Evolutionary conservation across 2,888 invertebrate genomes (phyloP).

Genomic region (Drosophila stalkeri): DNA sequence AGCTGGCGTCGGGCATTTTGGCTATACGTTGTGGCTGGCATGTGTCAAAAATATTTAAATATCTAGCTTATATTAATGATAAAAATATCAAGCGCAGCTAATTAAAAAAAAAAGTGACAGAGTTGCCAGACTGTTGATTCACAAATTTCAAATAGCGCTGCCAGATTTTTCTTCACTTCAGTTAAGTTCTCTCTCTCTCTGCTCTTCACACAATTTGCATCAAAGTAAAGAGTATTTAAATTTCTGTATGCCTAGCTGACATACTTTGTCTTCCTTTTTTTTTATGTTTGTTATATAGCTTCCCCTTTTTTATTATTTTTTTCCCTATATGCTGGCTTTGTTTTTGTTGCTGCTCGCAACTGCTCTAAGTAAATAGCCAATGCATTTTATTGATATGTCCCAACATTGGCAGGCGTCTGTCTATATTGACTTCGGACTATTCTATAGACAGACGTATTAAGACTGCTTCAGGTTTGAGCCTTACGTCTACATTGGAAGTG

Average conservation of each 20-base stretch:
- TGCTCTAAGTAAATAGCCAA: conserved; percentile 38
- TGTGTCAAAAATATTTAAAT: not conserved
- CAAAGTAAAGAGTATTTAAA: conserved; percentile 17
- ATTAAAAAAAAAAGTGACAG: not conserved
- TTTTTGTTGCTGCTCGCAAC: conserved; percentile 46
- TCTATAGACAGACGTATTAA: not conserved
- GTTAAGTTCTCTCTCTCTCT: too few relatives aligned
- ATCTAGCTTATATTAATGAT: not conserved
- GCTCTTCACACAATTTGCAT: not conserved
- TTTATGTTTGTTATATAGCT: conserved; percentile 41
- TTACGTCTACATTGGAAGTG: not conserved
- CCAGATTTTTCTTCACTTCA: not conserved
- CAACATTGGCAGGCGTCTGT: conserved; percentile 1
- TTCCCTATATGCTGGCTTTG: conserved; percentile 19
- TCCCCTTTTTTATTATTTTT: conserved; percentile 24
- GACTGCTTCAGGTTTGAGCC: not conserved
- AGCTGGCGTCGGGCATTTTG: conserved; percentile 7
- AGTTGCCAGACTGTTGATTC: not conserved
- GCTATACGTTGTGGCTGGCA: not conserved
- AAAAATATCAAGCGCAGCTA: conserved; percentile 6
- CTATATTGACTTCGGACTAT: conserved; percentile 1
- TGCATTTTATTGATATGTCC: conserved; percentile 43
- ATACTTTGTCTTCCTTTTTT: conserved; percentile 2
- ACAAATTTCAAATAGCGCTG: not conserved
- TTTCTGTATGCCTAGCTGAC: not conserved